phyloP scores from a whole-genome alignment of 2,888 invertebrate species.

The Hermaeophaga mercurialis region DNA sequence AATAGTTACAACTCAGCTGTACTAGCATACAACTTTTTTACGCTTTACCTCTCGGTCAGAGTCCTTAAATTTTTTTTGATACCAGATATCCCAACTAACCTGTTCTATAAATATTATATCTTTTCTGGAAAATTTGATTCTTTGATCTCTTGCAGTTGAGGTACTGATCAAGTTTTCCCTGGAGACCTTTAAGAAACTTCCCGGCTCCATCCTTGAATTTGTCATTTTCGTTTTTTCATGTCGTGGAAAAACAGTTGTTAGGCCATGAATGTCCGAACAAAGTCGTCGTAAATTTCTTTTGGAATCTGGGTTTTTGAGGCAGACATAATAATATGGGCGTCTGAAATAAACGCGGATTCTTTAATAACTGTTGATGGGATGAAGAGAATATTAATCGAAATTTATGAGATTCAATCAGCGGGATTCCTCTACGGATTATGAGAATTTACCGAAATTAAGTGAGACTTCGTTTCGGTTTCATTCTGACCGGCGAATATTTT shows the following conservation, averaged over 20 bases:
- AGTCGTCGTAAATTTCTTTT: conserved; percentile 4
- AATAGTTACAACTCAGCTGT: no score
- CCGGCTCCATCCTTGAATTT: neutral
- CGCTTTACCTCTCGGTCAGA: no score
- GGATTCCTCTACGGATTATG: neutral
- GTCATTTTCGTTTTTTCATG: neutral
- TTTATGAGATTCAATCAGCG: conserved; percentile 1
- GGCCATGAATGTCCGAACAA: conserved; percentile 7
- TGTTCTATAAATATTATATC: no score
- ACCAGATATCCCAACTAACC: no score
- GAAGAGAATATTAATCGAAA: conserved; percentile 1
- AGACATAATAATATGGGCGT: conserved; percentile 10
- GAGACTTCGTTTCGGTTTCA: neutral
- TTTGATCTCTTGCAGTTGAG: no score
- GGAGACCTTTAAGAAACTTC: neutral
- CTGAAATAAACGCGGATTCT: neutral
- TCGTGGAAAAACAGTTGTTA: conserved; percentile 31
- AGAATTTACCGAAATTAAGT: neutral
- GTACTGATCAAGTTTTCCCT: neutral
- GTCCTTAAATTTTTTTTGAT: no score
- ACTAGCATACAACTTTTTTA: no score
- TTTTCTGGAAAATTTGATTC: no score
- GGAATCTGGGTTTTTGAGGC: conserved; percentile 3
- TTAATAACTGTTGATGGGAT: conserved; percentile 4
- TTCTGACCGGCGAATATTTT: no score